Evolutionary conservation across 2,888 invertebrate genomes (phyloP), one percentile per base, ranked within the genome.

Genomic region (Temnothorax unifasciatus): DNA sequence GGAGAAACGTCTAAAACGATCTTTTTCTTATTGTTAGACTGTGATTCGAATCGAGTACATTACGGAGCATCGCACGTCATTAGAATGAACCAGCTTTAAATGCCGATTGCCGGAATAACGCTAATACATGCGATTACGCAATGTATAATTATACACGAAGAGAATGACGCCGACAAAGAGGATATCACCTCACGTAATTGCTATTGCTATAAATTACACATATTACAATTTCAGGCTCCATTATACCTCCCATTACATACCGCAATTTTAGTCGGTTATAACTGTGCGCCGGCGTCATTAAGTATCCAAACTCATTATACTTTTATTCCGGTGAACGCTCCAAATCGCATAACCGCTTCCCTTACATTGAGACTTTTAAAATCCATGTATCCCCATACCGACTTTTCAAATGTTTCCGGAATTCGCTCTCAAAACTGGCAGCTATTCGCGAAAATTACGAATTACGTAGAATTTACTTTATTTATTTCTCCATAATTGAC

Each of bases 151-250:
- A 79, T 79, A 79, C 59, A 79, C 5, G 25, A 34, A 34, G 34
- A 34, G 34, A 34, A 34, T 34, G 34, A 34, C 57, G 71, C 79
- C 79, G 79, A 79, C 79, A 79, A 79, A 79, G 79, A 79, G 79
- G 59, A 79, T 79, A 79, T 79, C 79, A 59, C 71, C 59, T 79
- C 79, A 2, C 59, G 63, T 82, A 75, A 75, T 82, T 79, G 82
- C 82, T 82, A 41, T 73, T 64, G 64, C 83, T 68, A 83, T 68
- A 83, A 83, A 82, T 79, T 64, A 54, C 44, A 66, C 83, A 83
- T 82, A 66, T 57, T 66, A 79, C 82, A 82, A 76, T 82, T 83
- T 83, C 83, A 83, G 68, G 64, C 64, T 66, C 82, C 64, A 83
- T 79, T 83, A 83, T 76, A 25, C 57, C 38, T 66, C 57, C 57